These are phyloP conservation scores for Lasioglossum calceatum DNA, from an alignment of 2,888 invertebrate genomes.

Conservation along the genomic window DNA sequence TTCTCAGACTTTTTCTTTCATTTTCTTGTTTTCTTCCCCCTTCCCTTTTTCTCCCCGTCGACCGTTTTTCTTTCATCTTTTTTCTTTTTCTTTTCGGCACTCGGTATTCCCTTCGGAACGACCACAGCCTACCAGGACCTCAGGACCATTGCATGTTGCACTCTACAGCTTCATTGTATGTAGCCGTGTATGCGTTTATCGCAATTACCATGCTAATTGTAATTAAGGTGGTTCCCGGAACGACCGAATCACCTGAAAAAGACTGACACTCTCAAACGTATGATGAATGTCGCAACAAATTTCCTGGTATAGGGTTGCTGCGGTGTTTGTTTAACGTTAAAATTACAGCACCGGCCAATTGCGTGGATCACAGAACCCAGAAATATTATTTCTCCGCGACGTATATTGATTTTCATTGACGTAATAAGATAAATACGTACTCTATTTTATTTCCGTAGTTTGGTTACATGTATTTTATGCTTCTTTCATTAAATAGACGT, in stretches of 20 bases:
- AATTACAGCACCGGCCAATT: neutral
- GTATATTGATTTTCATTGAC: neutral
- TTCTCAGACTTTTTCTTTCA: slow-evolving; percentile 1
- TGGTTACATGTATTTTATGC: no score
- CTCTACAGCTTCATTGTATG: slow-evolving; percentile 18
- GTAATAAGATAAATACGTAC: neutral
- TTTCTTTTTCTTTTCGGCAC: neutral
- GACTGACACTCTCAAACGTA: neutral
- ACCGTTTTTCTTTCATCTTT: neutral
- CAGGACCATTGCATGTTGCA: neutral
- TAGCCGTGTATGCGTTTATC: neutral
- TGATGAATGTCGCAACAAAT: neutral
- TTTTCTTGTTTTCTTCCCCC: slow-evolving; percentile 17
- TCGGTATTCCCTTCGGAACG: slow-evolving; percentile 2
- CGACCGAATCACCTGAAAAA: neutral
- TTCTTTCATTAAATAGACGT: neutral
- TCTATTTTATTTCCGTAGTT: no score
- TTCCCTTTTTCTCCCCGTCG: neutral
- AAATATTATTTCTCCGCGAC: neutral
- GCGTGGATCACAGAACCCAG: neutral
- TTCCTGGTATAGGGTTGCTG: neutral
- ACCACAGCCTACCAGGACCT: neutral
- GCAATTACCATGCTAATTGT: slow-evolving; percentile 10
- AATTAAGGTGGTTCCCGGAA: neutral
- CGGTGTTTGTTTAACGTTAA: neutral